A percentile compares a stretch with the other conserved stretches of the same genome.
Evolutionary conservation across 2,113 vertebrate genomes (phyloP).

Genomic region (Balaeniceps rex): DNA sequence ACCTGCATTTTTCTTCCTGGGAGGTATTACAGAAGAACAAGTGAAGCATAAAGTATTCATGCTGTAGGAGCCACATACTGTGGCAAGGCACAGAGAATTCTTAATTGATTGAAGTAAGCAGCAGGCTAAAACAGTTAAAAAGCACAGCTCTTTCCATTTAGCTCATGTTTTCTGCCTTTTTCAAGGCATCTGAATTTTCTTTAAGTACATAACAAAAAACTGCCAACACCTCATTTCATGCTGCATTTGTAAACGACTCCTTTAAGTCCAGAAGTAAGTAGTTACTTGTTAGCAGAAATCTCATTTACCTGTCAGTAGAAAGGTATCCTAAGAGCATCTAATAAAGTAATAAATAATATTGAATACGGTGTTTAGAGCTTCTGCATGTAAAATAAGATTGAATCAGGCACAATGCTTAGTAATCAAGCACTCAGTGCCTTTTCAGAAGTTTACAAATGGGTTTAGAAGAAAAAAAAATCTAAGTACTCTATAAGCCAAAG

Average conservation of each 20-base stretch:
- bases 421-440: background rate
- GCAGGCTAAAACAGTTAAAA: constrained; percentile 9
- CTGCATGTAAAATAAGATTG: background rate
- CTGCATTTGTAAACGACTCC: constrained; percentile 16
- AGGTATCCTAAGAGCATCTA: constrained; percentile 2
- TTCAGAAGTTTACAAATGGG: background rate
- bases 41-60: constrained; percentile 8
- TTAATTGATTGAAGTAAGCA: constrained; percentile 18
- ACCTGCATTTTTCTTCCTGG: background rate
- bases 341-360: constrained; percentile 30
- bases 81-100: constrained; percentile 17
- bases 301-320: constrained; percentile 35
- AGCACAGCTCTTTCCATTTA: background rate
- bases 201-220: background rate
- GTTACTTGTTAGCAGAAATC: constrained; percentile 4
- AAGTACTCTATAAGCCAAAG: background rate
- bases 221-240: constrained; percentile 6
- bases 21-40: constrained; percentile 7
- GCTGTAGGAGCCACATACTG: constrained; percentile 30
- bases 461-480: background rate
- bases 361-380: background rate
- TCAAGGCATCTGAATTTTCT: constrained; percentile 1
- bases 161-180: background rate
- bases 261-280: constrained; percentile 17
- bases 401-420: background rate